These are phyloP conservation scores for Formica aserva DNA, from an alignment of 2,888 invertebrate species.

Conservation along the genomic window DNA sequence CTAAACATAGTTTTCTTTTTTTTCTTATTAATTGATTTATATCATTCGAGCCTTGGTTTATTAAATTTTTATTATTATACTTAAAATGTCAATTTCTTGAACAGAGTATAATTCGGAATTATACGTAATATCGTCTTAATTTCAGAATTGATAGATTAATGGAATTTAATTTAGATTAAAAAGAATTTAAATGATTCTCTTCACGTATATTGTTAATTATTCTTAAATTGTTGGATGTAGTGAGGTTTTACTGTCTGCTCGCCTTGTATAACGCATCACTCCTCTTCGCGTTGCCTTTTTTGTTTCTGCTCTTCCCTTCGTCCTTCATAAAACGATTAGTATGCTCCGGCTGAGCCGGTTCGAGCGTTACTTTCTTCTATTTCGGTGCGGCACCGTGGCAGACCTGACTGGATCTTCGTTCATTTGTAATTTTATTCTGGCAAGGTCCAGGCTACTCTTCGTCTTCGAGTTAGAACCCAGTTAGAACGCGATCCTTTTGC, in stretches of 20 bases:
- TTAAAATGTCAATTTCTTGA: too few relatives aligned
- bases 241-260: background rate
- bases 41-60: too few relatives aligned
- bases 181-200: background rate
- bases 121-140: background rate
- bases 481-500: constrained; percentile 34
- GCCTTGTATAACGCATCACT: constrained; percentile 43
- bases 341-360: constrained; percentile 68
- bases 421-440: constrained; percentile 78
- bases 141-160: background rate
- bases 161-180: background rate
- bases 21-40: too few relatives aligned
- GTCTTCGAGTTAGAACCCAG: constrained; percentile 53
- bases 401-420: constrained; percentile 70
- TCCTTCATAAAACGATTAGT: constrained; percentile 76
- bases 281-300: constrained; percentile 20
- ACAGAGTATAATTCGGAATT: background rate
- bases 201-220: background rate
- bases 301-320: constrained; percentile 44
- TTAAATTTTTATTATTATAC: too few relatives aligned
- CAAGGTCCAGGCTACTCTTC: constrained; percentile 67
- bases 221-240: background rate
- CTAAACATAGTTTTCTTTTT: too few relatives aligned
- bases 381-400: constrained; percentile 65
- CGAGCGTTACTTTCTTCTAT: constrained; percentile 70